These are phyloP conservation scores for Agapornis canus DNA, from an alignment of 2,797 vertebrate species.

Conservation along the genomic window DNA sequence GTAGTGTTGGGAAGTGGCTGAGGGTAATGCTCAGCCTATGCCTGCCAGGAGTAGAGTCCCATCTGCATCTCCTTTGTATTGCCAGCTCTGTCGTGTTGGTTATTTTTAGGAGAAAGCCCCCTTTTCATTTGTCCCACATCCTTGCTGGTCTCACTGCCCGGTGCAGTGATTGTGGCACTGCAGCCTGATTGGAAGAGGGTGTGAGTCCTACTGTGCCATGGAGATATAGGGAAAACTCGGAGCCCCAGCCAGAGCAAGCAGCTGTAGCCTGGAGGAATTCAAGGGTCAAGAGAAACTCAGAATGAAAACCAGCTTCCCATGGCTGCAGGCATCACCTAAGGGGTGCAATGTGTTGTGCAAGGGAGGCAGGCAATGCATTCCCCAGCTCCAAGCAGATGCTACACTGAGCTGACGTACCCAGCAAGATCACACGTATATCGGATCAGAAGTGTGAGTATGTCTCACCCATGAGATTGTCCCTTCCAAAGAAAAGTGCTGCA, in stretches of 20 bases:
- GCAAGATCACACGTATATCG: not conserved
- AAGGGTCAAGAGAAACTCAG: not conserved
- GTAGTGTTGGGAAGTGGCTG: not conserved
- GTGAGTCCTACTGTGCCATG: not conserved
- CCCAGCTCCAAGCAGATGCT: conserved; percentile 28
- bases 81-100: not conserved
- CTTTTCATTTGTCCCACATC: not conserved
- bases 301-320: not conserved
- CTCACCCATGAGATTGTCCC: not conserved
- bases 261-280: not conserved
- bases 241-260: not conserved
- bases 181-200: not conserved
- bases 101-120: not conserved
- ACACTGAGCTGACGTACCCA: not conserved
- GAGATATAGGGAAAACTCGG: not conserved
- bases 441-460: conserved; percentile 18
- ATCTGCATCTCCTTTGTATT: not conserved
- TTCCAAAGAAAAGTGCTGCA: not conserved
- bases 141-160: not conserved
- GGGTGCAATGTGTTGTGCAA: not conserved
- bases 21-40: not conserved
- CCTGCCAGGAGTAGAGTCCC: not conserved
- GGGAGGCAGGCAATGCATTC: not conserved
- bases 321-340: not conserved
- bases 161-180: not conserved